phyloP scores from a whole-genome alignment of 2,797 vertebrate genomes.

The Myripristis murdjan region DNA sequence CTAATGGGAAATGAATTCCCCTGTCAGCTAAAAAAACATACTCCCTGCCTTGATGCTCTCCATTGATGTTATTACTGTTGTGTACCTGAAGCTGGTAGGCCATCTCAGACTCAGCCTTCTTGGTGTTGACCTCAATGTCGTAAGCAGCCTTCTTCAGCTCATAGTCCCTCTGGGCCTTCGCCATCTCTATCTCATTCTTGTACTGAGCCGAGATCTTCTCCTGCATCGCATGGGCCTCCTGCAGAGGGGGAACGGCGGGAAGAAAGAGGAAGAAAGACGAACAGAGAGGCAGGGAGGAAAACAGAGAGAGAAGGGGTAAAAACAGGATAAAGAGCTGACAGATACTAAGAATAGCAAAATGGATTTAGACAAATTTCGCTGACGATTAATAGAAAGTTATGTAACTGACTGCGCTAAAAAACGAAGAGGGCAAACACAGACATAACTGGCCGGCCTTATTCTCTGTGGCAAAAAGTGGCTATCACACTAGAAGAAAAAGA shows the following conservation, averaged over 20 bases:
- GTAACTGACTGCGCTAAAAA: background rate
- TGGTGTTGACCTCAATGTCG: slow-evolving; percentile 92
- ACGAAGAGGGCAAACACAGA: background rate
- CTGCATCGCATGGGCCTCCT: slow-evolving; percentile 93
- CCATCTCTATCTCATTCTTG: slow-evolving; percentile 93
- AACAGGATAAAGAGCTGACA: background rate
- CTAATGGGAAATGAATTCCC: too few species aligned
- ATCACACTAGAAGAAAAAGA: background rate
- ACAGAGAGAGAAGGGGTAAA: background rate
- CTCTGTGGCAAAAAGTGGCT: too few species aligned
- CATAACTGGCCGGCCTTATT: background rate
- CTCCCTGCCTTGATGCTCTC: background rate
- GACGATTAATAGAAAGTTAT: background rate
- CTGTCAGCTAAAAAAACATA: too few species aligned
- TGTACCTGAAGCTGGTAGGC: slow-evolving; percentile 93
- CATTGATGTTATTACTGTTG: background rate
- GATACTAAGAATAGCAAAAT: background rate
- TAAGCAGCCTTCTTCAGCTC: slow-evolving; percentile 93
- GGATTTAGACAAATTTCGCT: background rate
- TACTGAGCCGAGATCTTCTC: slow-evolving; percentile 93
- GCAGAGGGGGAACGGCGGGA: slow-evolving; percentile 11
- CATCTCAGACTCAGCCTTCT: slow-evolving; percentile 93
- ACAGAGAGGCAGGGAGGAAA: background rate
- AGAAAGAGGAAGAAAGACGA: background rate
- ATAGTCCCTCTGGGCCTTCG: slow-evolving; percentile 93